Evolutionary conservation across 64 coral and sea anemone species (phyloP).

Genomic region (Catalaphyllia jardinei): DNA sequence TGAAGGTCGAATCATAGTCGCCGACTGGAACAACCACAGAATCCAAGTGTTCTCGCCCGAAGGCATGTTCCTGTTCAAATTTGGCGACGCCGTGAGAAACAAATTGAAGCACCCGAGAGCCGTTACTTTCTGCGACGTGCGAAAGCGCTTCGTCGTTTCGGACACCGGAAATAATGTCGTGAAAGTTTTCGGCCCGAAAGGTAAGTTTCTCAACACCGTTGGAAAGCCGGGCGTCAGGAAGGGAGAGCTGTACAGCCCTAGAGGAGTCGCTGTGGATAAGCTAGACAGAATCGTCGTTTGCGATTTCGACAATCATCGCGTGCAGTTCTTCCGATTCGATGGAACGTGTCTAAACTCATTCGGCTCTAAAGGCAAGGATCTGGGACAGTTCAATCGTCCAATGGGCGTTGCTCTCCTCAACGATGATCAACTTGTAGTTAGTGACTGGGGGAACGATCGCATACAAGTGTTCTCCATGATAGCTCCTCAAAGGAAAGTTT

Average conservation of each 20-base stretch:
- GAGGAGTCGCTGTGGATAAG: constrained; percentile 75
- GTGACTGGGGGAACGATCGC: constrained; percentile 91
- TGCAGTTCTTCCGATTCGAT: constrained; percentile 88
- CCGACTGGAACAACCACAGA: constrained; percentile 91
- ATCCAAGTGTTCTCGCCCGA: constrained; percentile 83
- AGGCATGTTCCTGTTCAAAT: constrained; percentile 77
- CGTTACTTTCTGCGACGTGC: constrained; percentile 64
- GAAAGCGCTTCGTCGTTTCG: constrained; percentile 77
- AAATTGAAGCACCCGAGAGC: constrained; percentile 75
- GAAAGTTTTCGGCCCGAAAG: constrained; percentile 78
- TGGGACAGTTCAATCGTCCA: constrained; percentile 88
- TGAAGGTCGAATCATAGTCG: constrained; percentile 69
- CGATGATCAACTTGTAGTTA: constrained; percentile 67
- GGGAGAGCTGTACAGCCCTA: constrained; percentile 75
- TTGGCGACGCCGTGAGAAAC: constrained; percentile 71
- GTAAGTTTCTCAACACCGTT: constrained; percentile 61
- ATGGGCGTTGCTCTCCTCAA: constrained; percentile 73
- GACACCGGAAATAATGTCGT: constrained; percentile 95
- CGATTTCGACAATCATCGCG: constrained; percentile 92
- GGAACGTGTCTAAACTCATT: constrained; percentile 81
- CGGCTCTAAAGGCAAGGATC: constrained; percentile 76
- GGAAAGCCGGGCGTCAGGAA: constrained; percentile 67
- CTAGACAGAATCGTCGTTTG: constrained; percentile 81
- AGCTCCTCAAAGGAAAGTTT: background rate
- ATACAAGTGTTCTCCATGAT: constrained; percentile 73